Percentiles rank a stretch among this genome's conserved stretches.
phyloP scores from a whole-genome alignment of 2,888 invertebrate species.

The Tipula unca region DNA sequence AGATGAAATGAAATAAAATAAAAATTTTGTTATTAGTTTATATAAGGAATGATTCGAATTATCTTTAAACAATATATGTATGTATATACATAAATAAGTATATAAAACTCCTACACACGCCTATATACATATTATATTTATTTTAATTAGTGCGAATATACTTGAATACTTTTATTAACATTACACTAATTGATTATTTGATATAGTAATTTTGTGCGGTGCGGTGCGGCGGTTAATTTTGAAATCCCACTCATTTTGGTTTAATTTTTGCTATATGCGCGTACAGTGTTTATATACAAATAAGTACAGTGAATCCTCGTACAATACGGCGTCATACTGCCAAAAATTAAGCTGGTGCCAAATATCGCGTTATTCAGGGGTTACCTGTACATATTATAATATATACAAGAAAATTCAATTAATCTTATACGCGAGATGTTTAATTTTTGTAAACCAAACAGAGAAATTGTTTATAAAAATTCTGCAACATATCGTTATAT shows the following conservation, averaged over 20 bases:
- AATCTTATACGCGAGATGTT: neutral
- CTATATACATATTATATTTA: too few relatives aligned
- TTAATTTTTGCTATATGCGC: neutral
- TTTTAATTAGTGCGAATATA: neutral
- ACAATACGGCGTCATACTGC: neutral
- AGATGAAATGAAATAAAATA: constrained; percentile 25
- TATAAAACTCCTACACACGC: neutral
- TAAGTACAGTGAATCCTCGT: neutral
- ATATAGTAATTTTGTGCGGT: neutral
- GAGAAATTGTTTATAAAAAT: neutral
- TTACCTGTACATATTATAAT: neutral
- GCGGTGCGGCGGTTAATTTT: neutral
- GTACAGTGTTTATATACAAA: neutral
- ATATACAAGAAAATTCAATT: neutral
- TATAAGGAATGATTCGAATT: neutral
- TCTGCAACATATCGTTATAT: neutral
- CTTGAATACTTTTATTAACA: neutral
- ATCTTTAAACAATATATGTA: neutral
- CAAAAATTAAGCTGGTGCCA: neutral
- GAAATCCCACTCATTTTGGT: neutral
- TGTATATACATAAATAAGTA: neutral
- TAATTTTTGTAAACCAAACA: neutral
- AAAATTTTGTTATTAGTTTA: neutral
- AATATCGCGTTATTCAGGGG: neutral
- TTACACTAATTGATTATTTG: neutral